phyloP scores from a whole-genome alignment of 2,888 invertebrate genomes.

The Diadegma fenestrale region DNA sequence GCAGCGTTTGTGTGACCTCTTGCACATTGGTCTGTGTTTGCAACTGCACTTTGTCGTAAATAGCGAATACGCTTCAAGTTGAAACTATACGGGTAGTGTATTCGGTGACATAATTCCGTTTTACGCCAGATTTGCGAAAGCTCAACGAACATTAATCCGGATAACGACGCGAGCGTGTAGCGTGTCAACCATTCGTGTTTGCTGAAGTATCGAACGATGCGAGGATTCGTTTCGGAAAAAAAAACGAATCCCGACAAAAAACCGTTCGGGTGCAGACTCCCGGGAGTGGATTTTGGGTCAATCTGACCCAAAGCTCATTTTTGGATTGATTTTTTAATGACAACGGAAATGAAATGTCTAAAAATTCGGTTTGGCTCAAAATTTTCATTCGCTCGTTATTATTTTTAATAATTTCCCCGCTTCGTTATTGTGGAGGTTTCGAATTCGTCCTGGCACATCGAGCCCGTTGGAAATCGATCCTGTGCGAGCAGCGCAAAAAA shows the following conservation, averaged over 20 bases:
- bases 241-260: neutral
- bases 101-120: constrained; percentile 40
- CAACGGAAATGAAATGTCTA: no score
- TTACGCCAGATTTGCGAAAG: constrained; percentile 31
- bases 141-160: constrained; percentile 43
- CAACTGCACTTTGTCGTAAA: constrained; percentile 59
- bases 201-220: neutral
- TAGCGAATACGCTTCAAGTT: constrained; percentile 38
- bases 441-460: constrained; percentile 19
- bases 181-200: constrained; percentile 6
- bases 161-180: constrained; percentile 13
- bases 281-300: no score
- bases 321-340: no score
- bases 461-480: constrained; percentile 44
- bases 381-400: neutral
- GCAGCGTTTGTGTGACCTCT: neutral
- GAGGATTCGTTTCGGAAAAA: neutral
- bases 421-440: constrained; percentile 17
- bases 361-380: no score
- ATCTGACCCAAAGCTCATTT: no score
- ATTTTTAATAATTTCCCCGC: neutral
- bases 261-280: no score
- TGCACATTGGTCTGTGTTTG: constrained; percentile 18
- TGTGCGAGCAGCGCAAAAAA: constrained; percentile 49
- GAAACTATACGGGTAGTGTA: constrained; percentile 33